Base-by-base conservation (phyloP, 2,888 invertebrate species). In the Synanthedon myopaeformis region DNA sequence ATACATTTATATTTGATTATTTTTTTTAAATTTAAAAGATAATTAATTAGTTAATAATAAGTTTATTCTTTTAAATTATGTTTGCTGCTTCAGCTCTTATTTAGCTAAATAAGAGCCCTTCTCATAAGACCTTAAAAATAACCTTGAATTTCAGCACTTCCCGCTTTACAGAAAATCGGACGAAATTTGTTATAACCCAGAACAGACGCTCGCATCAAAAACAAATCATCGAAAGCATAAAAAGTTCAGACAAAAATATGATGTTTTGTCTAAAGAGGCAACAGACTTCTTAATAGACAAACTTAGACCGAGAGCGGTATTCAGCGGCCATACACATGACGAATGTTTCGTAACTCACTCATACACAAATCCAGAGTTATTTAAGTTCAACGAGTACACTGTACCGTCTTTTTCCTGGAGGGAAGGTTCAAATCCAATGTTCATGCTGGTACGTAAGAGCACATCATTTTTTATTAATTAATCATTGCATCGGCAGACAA, bases 351-450 rank as follows among this genome's bases (percentile, higher is more conserved):
- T 83, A 11, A 70, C 83, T 51, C 91, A 92, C 66, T 57, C 66
- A 23, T 70, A 74, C 62, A 55, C 67, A 52, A 53, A 63, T 8
- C 53, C 63, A 45, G 57, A 82, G 73, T 41, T 85, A 63, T 1
- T 35, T 10, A 59, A 91, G 88, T 74, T 92, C 61, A 81, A 89
- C 50, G 95, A 95, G 79, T 91, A 92, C 63, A 97, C 98, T 0
- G 90, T 98, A 41, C 93, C 98, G 1, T 98, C 98, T 4, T 99
- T 98, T 71, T 98, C 94, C 70, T 99, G 99, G 98, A 90, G 99
- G 57, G 98, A 99, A 79, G 95, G 94, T 70, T 90, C 93, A 57
- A 93, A 95, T 82, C 98, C 98, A 0, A 95, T 95, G 65, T 97
- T 94, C 80, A 89, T 96, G 72, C 78, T 98, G 90, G 97, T 97